Evolutionary conservation across 2,888 invertebrate genomes (phyloP).

Genomic region (Bellardia bayeri): DNA sequence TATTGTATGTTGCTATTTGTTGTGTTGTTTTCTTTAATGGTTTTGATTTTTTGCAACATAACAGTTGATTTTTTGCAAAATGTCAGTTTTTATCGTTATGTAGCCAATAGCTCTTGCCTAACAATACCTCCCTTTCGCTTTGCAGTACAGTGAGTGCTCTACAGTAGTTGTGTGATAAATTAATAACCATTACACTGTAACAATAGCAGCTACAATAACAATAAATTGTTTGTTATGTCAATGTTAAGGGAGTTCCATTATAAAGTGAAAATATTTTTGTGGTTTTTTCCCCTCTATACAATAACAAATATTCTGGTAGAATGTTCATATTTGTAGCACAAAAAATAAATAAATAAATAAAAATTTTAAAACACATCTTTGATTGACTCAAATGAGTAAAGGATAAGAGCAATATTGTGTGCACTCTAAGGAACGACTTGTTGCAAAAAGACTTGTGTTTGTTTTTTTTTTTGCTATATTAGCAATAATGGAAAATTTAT

Average conservation of each 20-base stretch:
- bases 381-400: not conserved
- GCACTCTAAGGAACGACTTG: not conserved
- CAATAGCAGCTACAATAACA: conserved; percentile 6
- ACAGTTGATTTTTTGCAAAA: conserved; percentile 54
- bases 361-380: not conserved
- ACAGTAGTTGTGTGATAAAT: not conserved
- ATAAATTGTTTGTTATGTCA: conserved; percentile 15
- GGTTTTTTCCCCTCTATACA: not conserved
- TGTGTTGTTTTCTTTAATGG: conserved; percentile 29
- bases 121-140: not conserved
- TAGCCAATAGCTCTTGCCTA: not conserved
- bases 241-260: conserved; percentile 11
- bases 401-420: not conserved
- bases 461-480: not conserved
- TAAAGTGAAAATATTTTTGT: not conserved
- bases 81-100: conserved; percentile 23
- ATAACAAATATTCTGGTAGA: not conserved
- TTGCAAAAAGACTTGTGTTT: not conserved
- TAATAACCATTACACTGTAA: not conserved
- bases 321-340: not conserved
- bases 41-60: conserved; percentile 54
- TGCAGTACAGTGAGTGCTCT: not conserved
- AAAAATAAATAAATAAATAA: not conserved
- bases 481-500: not conserved
- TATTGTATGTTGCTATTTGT: not conserved